Base-by-base conservation (phyloP, 2,113 vertebrate genomes). In the Colinus virginianus region DNA sequence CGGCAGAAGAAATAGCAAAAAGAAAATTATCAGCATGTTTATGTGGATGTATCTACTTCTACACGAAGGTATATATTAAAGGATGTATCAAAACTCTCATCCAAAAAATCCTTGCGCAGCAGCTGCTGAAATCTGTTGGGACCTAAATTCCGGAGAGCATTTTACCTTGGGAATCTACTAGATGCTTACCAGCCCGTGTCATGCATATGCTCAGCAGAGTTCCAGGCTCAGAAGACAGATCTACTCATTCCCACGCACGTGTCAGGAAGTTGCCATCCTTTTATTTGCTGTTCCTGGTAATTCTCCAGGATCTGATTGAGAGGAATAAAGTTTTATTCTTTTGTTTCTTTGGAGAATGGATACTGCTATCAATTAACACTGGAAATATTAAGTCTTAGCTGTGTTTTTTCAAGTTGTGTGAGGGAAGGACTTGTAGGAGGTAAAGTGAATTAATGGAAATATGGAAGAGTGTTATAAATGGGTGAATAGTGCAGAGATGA, bases 1-100 rank as follows among this genome's bases (percentile, higher is more conserved):
- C 40, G 4, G 12, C 51, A 4, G 67, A 82, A 71, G 71, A 94
- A 90, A 45, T 45, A 78, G 28, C 36, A 78, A 43, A 81, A 64
- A 15, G 51, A 78, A 95, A 88, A 96, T 88, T 43, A 76, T 80
- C 67, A 90, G 42, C 84, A n/a, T 94, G 86, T 94, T 88, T 71
- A 46, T 94, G 88, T 75, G 59, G 78, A 45, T 45, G 45, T 89
- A 58, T 30, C 46, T 92, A 51, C 45, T 94, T 88, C 49, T 75
- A 55, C 23, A 40, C 30, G 25, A 78, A n/a, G 43, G 13, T 26
- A 40, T 5, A 34, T 82, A 10, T 66, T 85, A 45, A 80, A 68
- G 36, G 8, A n/a, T 90, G 25, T 25, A 32, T 91, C 61, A 77
- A 46, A 89, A 69, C 34, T 36, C 25, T 93, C 2, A 6, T 77